phyloP scores from a whole-genome alignment of 1,140 invertebrate genomes.

The Zaprionus inermis region DNA sequence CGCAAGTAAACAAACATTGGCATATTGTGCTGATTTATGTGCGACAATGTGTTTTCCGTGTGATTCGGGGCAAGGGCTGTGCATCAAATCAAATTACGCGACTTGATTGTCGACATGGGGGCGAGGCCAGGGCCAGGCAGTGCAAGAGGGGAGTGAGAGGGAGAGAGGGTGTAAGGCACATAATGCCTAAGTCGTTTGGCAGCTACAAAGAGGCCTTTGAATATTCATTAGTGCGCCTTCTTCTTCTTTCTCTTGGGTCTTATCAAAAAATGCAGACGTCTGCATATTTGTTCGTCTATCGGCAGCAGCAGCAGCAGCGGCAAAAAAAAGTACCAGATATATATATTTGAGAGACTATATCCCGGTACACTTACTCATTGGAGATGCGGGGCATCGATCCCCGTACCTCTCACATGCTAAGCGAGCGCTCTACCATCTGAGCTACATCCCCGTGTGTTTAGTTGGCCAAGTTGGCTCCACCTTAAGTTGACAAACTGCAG shows the following conservation, averaged over 20 bases:
- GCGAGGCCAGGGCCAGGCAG: slow-evolving; percentile 36
- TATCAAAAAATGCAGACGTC: slow-evolving; percentile 73
- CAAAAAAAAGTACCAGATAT: slow-evolving; percentile 64
- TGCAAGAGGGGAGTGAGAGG: not conserved
- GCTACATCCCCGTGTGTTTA: slow-evolving; percentile 86
- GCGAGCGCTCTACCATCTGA: slow-evolving; percentile 93
- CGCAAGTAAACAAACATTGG: slow-evolving; percentile 81
- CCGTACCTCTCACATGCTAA: slow-evolving; percentile 93
- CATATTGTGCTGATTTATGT: slow-evolving; percentile 84
- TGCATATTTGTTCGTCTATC: slow-evolving; percentile 59
- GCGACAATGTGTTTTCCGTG: slow-evolving; percentile 72
- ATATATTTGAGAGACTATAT: slow-evolving; percentile 83
- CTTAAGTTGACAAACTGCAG: slow-evolving; percentile 59
- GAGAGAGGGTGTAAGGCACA: slow-evolving; percentile 13
- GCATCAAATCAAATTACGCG: slow-evolving; percentile 77
- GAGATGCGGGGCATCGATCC: slow-evolving; percentile 91
- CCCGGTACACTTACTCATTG: slow-evolving; percentile 30
- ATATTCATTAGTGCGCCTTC: slow-evolving; percentile 74
- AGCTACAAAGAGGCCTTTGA: slow-evolving; percentile 74
- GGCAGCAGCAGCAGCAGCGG: slow-evolving; percentile 37
- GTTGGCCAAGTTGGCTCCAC: slow-evolving; percentile 12
- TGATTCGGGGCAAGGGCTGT: slow-evolving; percentile 19
- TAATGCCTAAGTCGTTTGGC: slow-evolving; percentile 58
- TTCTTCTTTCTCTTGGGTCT: slow-evolving; percentile 40
- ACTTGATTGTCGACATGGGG: slow-evolving; percentile 76